Percentiles rank a stretch among this genome's conserved stretches.
Conservation (phyloP, 2,113 vertebrate genomes). For the Gallinago paraguaiae region DNA sequence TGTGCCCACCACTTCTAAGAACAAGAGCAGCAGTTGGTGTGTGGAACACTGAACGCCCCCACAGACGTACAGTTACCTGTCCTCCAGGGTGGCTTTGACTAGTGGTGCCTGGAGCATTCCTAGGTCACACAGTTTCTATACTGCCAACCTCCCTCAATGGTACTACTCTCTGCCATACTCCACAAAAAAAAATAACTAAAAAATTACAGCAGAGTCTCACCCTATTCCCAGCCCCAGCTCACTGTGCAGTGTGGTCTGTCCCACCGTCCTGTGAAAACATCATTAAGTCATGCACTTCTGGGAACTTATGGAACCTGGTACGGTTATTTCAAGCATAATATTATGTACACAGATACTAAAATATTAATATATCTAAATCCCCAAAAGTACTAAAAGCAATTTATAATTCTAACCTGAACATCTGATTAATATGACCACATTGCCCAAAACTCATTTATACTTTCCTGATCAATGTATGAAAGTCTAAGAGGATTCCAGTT, state of each 20-base stretch:
- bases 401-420: neutral
- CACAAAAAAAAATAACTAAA: neutral
- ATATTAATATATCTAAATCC: neutral
- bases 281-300: neutral
- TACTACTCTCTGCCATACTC: neutral
- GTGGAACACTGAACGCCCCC: fast-evolving
- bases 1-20: neutral
- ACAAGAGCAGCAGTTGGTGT: neutral
- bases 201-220: neutral
- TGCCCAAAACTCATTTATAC: neutral
- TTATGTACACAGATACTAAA: neutral
- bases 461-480: neutral
- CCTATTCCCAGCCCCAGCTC: neutral
- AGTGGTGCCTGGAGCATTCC: neutral
- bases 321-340: neutral
- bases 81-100: neutral
- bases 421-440: neutral
- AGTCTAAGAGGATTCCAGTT: neutral
- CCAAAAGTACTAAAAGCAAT: neutral
- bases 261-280: neutral
- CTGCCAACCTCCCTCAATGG: neutral
- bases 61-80: fast-evolving
- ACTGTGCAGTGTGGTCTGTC: neutral
- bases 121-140: neutral
- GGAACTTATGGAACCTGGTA: neutral